Percentiles rank a stretch among this genome's conserved stretches.
These are phyloP conservation scores for Trachythela sp. DNA, from an alignment of 64 coral and sea anemone genomes.

Conservation along the genomic window DNA sequence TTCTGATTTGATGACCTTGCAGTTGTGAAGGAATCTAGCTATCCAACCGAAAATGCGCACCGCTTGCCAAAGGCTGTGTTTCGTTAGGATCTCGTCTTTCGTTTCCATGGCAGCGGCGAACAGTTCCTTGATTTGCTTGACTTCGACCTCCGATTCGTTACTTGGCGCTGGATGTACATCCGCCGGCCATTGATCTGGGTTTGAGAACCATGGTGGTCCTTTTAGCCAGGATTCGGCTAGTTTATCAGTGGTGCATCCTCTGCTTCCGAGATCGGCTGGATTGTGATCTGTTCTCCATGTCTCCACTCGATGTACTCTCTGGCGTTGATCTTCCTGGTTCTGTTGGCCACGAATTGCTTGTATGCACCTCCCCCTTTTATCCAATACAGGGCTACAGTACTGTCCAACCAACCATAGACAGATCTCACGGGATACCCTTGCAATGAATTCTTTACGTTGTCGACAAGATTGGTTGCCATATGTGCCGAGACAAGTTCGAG, in stretches of 20 bases:
- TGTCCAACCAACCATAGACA: constrained; percentile 18
- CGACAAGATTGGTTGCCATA: constrained; percentile 16
- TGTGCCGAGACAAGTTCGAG: constrained; percentile 35
- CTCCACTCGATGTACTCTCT: constrained; percentile 14
- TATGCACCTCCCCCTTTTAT: constrained; percentile 21
- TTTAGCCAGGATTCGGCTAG: constrained; percentile 21
- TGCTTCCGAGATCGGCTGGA: constrained; percentile 40
- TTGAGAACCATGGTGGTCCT: constrained; percentile 23
- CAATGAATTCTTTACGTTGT: constrained; percentile 19
- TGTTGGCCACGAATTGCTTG: constrained; percentile 41
- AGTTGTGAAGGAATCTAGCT: too few relatives aligned
- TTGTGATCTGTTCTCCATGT: constrained; percentile 4
- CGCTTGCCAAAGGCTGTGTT: too few relatives aligned
- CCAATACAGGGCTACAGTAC: constrained; percentile 34
- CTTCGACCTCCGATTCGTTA: constrained; percentile 40
- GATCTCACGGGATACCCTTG: constrained; percentile 2
- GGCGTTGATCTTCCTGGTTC: constrained; percentile 35
- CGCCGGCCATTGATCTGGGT: constrained; percentile 18
- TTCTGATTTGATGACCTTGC: too few relatives aligned
- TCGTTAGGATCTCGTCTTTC: constrained; percentile 18
- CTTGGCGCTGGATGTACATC: neutral
- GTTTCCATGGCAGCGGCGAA: neutral
- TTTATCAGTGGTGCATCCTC: neutral
- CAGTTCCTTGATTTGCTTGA: constrained; percentile 26
- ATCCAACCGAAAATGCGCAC: too few relatives aligned